These are phyloP conservation scores for Diadema setosum DNA, from an alignment of 35 echinoderm and acorn worm genomes.

Conservation along the genomic window DNA sequence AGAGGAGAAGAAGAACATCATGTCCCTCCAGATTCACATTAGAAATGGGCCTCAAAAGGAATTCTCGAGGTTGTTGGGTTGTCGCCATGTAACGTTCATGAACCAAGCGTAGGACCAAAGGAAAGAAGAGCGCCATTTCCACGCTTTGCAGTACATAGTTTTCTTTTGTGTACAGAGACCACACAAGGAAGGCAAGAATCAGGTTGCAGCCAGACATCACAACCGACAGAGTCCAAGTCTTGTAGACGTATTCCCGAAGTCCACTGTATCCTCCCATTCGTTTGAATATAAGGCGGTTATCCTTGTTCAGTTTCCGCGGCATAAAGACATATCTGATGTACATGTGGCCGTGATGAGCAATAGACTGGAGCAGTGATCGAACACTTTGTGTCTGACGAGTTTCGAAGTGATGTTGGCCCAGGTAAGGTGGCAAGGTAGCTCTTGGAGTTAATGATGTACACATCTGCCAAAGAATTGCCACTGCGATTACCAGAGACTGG, in stretches of 20 bases:
- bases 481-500: neutral
- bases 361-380: too few relatives aligned
- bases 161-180: neutral
- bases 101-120: neutral
- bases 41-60: neutral
- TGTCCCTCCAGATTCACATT: neutral
- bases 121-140: neutral
- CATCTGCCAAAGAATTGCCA: neutral
- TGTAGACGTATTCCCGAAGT: neutral
- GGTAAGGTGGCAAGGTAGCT: neutral
- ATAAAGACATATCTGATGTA: neutral
- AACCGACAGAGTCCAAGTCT: neutral
- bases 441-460: neutral
- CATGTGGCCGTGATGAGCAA: neutral
- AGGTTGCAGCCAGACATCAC: neutral
- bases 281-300: too few relatives aligned
- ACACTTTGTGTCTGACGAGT: too few relatives aligned
- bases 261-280: neutral
- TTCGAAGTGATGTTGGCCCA: too few relatives aligned
- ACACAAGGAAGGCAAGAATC: neutral
- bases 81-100: neutral
- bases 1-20: neutral
- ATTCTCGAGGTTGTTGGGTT: neutral
- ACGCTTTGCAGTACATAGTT: neutral
- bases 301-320: neutral